Conservation (phyloP, 2,113 vertebrate species). For the Pungitius pungitius region DNA sequence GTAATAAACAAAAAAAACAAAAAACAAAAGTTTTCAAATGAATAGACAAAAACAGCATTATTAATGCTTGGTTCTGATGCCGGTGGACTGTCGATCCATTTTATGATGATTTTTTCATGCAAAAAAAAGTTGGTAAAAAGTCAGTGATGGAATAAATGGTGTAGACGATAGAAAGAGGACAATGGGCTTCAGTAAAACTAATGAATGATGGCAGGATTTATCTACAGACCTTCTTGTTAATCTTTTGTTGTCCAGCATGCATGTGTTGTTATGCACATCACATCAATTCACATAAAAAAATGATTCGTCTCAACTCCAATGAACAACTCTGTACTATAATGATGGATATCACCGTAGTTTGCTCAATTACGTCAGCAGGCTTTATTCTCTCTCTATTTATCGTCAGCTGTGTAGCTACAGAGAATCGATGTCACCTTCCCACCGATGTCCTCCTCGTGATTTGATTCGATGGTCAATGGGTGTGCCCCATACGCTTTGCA, state of each 20-base stretch:
- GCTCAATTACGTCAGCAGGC: not conserved
- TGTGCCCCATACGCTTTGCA: constrained; percentile 27
- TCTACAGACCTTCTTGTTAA: constrained; percentile 4
- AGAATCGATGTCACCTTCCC: not conserved
- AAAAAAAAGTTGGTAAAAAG: not conserved
- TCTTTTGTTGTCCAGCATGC: not conserved
- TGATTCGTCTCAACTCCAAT: not conserved
- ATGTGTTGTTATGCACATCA: not conserved
- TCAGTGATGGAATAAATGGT: not conserved
- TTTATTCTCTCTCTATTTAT: not conserved
- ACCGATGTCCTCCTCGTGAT: not conserved
- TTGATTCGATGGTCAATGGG: constrained; percentile 12
- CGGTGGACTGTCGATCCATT: constrained; percentile 26
- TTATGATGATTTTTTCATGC: too few relatives aligned
- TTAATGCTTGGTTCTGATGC: constrained; percentile 62
- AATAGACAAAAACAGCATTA: constrained; percentile 9
- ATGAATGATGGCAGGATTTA: not conserved
- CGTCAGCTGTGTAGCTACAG: not conserved
- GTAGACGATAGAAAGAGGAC: not conserved
- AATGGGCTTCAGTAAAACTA: not conserved
- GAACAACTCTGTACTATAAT: not conserved
- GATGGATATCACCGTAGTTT: constrained; percentile 8
- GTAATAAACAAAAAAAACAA: too few relatives aligned
- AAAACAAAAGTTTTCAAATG: not conserved
- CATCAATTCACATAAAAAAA: not conserved